phyloP scores from a whole-genome alignment of 1,140 invertebrate genomes.

The Apis florea region DNA sequence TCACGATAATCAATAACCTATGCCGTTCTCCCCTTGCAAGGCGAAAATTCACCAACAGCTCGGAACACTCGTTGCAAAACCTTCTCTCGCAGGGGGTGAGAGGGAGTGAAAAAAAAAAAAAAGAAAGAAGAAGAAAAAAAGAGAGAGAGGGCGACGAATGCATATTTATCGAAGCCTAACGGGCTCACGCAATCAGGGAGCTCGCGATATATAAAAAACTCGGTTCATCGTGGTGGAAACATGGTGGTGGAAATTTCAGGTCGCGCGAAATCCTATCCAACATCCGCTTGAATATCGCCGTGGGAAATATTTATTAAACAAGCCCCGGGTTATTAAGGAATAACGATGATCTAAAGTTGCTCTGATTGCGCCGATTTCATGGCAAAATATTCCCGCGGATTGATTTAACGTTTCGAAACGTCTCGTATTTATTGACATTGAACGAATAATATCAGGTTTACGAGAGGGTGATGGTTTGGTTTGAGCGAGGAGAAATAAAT shows the following conservation, averaged over 20 bases:
- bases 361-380: not conserved
- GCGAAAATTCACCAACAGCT: slow-evolving; percentile 63
- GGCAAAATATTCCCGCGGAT: not conserved
- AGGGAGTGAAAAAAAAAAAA: not conserved
- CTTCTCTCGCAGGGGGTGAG: not conserved
- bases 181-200: not conserved
- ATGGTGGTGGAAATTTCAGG: slow-evolving; percentile 12
- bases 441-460: too few relatives aligned
- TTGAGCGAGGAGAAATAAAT: too few relatives aligned
- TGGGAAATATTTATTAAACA: slow-evolving; percentile 25
- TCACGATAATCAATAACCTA: slow-evolving; percentile 79
- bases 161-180: slow-evolving; percentile 29
- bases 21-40: slow-evolving; percentile 60
- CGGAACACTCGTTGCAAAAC: slow-evolving; percentile 55
- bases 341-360: not conserved
- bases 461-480: too few relatives aligned
- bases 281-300: not conserved
- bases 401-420: not conserved
- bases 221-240: not conserved
- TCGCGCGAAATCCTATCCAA: not conserved
- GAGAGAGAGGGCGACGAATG: not conserved
- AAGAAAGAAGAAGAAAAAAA: too few relatives aligned
- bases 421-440: not conserved
- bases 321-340: not conserved
- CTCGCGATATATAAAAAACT: not conserved